A percentile compares a stretch with the other conserved stretches of the same genome.
phyloP scores from a whole-genome alignment of 1,140 invertebrate species.

The Probaryconus sp. region DNA sequence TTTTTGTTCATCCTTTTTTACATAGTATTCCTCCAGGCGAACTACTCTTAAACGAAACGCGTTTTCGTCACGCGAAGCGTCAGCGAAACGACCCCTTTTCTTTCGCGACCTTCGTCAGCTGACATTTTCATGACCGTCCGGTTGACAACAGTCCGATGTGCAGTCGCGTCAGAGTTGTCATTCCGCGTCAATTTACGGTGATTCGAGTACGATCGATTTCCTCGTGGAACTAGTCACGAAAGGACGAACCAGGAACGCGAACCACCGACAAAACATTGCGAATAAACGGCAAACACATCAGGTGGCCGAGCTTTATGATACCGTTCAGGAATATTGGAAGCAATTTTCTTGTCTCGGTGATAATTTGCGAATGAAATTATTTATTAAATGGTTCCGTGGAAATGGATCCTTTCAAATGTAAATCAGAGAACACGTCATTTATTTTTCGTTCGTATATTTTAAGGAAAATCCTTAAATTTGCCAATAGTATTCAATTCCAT shows the following conservation, averaged over 20 bases:
- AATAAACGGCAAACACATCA: too few relatives aligned
- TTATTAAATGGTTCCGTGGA: too few relatives aligned
- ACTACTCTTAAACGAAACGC: slow-evolving; percentile 28
- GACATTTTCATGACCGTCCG: slow-evolving; percentile 31
- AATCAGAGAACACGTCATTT: too few relatives aligned
- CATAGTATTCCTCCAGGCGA: slow-evolving; percentile 13
- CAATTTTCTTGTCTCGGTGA: too few relatives aligned
- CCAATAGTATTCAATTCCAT: too few relatives aligned
- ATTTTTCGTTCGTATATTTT: too few relatives aligned
- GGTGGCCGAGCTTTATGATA: too few relatives aligned
- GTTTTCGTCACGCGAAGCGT: slow-evolving; percentile 21
- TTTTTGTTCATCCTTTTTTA: slow-evolving; percentile 11
- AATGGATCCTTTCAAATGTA: too few relatives aligned
- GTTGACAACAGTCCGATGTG: slow-evolving; percentile 33
- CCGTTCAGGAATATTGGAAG: too few relatives aligned
- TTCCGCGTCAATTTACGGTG: slow-evolving; percentile 41
- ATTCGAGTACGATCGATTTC: slow-evolving; percentile 46
- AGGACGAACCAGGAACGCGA: not conserved
- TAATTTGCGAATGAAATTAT: too few relatives aligned
- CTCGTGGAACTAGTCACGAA: slow-evolving; percentile 2
- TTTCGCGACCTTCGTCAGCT: slow-evolving; percentile 13
- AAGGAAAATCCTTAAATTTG: too few relatives aligned
- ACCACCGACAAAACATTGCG: not conserved
- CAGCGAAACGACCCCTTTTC: slow-evolving; percentile 15
- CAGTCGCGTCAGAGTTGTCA: slow-evolving; percentile 30